Percentiles rank a stretch among this genome's conserved stretches.
These are phyloP conservation scores for Rugalucina vietnamica DNA, from an alignment of 2,888 invertebrate genomes.

Conservation along the genomic window DNA sequence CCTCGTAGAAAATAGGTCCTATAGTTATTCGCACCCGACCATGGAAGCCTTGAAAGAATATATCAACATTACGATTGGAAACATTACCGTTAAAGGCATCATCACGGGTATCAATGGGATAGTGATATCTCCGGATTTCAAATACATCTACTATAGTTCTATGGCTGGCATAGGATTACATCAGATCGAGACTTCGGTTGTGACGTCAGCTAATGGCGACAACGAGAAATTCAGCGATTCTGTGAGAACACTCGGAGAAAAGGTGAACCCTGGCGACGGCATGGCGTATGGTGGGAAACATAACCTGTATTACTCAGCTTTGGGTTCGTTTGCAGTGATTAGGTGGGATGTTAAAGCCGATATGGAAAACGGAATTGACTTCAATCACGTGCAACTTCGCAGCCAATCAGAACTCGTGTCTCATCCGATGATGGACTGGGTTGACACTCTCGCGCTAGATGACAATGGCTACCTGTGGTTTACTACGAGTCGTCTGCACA, in stretches of 20 bases:
- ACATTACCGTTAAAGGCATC: constrained; percentile 32
- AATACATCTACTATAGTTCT: constrained; percentile 67
- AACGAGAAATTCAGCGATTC: constrained; percentile 42
- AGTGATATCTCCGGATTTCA: constrained; percentile 68
- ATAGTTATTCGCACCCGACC: constrained; percentile 54
- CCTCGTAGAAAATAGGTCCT: constrained; percentile 44
- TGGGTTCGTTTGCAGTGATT: constrained; percentile 56
- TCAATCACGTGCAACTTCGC: constrained; percentile 24
- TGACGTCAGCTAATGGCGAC: constrained; percentile 37
- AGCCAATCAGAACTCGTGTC: constrained; percentile 48
- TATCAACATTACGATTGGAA: constrained; percentile 56
- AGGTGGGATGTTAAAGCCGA: constrained; percentile 55
- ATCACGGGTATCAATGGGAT: constrained; percentile 68
- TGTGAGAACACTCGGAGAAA: constrained; percentile 59
- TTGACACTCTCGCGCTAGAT: constrained; percentile 63
- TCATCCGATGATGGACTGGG: constrained; percentile 66
- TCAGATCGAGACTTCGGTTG: constrained; percentile 60
- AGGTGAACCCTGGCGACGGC: constrained; percentile 60
- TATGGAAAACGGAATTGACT: constrained; percentile 26
- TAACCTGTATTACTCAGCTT: constrained; percentile 60
- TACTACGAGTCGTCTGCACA: constrained; percentile 63
- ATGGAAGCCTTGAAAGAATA: constrained; percentile 56
- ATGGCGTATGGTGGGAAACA: constrained; percentile 60
- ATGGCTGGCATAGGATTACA: constrained; percentile 63
- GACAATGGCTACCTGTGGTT: constrained; percentile 67